Base-by-base conservation (phyloP, 2,113 vertebrate genomes). In the Glareola pratincola region DNA sequence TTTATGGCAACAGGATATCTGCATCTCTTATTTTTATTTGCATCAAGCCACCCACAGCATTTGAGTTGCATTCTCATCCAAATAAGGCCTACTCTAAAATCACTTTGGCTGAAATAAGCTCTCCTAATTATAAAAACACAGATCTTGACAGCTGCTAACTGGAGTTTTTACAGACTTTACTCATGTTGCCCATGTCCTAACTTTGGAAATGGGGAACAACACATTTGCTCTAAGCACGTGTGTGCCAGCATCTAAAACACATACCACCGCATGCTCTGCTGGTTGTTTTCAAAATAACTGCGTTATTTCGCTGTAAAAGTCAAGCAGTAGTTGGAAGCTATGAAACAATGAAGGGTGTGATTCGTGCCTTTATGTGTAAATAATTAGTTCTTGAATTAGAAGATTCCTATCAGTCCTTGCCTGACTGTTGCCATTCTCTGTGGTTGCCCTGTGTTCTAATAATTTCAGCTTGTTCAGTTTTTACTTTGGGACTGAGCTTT, bases 11-110 rank as follows among this genome's bases (percentile, higher is more conserved):
- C 26, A 62, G 84, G 41, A 23, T 95, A 92, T 94, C 66, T 87
- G 76, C 80, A 91, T 81, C 57, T 91, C 73, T 92, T 94, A 82
- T 57, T 97, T 92, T 94, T 84, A 71, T 94, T 97, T 95, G 62
- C 91, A 87, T 94, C 73, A 85, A 94, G 54, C 57, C 84, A 68
- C 92, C 50, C 50, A 43, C 50, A 66, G 34, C 68, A 30, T 74
- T 87, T 0, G 0, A 90, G 57, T 90, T 95, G 26, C 86, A 23
- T 90, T 95, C 80, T 90, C 48, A 79, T 87, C 89, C 89, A 97
- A 80, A 94, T 94, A 94, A 92, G 89, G 89, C 78, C 89, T 88
- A 14, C 43, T 93, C 6, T 87, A 76, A 90, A 79, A 91, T 85
- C 37, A 43, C 47, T 96, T 94, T 29, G 50, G 57, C 93, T 96